phyloP scores from a whole-genome alignment of 1,140 invertebrate genomes.

The Anoplolepis gracilipes region DNA sequence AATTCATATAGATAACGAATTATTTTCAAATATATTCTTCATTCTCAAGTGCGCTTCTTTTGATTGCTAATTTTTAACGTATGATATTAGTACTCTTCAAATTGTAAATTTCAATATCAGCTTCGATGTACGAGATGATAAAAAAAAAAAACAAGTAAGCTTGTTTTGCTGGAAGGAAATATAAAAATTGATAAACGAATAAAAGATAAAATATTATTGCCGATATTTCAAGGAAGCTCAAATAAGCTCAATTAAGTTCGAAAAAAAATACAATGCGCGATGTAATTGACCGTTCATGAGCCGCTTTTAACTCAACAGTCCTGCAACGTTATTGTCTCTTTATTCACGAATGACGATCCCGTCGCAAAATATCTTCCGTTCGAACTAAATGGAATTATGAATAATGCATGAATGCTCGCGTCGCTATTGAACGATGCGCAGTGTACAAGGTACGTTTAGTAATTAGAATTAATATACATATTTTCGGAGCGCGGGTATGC shows the following conservation, averaged over 20 bases:
- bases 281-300: conserved; percentile 28
- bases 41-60: background rate
- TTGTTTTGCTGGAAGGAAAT: background rate
- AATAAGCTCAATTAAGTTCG: conserved; percentile 21
- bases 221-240: conserved; percentile 1
- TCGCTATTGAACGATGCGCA: conserved; percentile 53
- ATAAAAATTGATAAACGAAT: background rate
- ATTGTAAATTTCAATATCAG: conserved; percentile 17
- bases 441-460: conserved; percentile 56
- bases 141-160: background rate
- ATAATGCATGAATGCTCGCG: conserved; percentile 21
- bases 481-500: conserved; percentile 34
- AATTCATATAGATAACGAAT: background rate
- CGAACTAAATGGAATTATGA: conserved; percentile 28
- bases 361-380: conserved; percentile 35
- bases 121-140: background rate
- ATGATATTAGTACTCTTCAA: background rate
- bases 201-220: background rate
- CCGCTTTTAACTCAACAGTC: conserved; percentile 33
- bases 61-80: background rate
- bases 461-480: conserved; percentile 59
- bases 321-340: conserved; percentile 56
- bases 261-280: conserved; percentile 12
- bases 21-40: background rate
- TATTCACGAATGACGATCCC: conserved; percentile 22